Evolutionary conservation across 1,140 invertebrate genomes (phyloP), one percentile per base, ranked within the genome.

Genomic region (Colletes latitarsis): DNA sequence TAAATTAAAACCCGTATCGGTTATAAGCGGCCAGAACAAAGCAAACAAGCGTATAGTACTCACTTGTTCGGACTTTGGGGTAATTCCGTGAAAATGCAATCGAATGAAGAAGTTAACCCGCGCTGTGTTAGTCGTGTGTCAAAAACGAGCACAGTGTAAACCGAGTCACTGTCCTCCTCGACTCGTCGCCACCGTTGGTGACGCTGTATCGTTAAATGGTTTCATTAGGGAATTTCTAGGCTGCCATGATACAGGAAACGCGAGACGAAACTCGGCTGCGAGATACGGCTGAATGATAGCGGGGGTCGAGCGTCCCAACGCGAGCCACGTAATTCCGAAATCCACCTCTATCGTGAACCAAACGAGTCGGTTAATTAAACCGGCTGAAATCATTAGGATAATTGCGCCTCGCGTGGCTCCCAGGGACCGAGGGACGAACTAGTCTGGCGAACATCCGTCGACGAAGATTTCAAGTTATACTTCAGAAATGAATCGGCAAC

Each of bases 301-400:
- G 4, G 17, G 30, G 46, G 10, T 5, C 21, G 43, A 46, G n/a
- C 41, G 43, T 52, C 43, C 21, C 14, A 6, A 12, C 12, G 66
- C 66, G 39, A 41, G 5, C 66, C 30, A 21, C 76, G 68, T 78
- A 63, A 78, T 71, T 63, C 68, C 58, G 68, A 78, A 71, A 71
- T 46, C 67, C 43, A 30, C 39, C 21, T 49, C 66, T 68, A 58
- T 30, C 49, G 17, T 14, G 17, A 19, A 6, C 46, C 46, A 52
- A 46, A 63, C 49, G 46, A 43, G 49, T 62, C 68, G 58, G 76
- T 71, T 78, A 78, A 78, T 78, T 78, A 78, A 78, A 71, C 68
- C 75, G 49, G 21, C 73, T 63, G 58, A 63, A 71, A 71, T 77
- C 76, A 53, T 77, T 71, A 71, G 62, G 76, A 71, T 77, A 77